Conservation (phyloP, 64 coral and sea anemone genomes). For the Stichodactyla mertensii region DNA sequence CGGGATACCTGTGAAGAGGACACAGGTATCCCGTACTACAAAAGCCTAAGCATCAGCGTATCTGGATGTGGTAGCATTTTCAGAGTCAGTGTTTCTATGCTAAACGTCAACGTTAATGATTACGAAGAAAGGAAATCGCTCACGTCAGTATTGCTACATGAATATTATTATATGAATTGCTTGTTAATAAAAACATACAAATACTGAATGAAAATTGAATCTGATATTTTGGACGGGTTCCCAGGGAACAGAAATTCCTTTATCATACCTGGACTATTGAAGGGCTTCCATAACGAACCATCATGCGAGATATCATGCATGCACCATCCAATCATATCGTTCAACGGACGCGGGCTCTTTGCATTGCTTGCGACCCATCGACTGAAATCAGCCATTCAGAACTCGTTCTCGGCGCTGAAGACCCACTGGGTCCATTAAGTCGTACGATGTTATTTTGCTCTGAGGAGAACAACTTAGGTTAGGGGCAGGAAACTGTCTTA, state of each 20-base stretch:
- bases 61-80: neutral
- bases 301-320: neutral
- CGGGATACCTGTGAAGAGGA: neutral
- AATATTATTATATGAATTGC: neutral
- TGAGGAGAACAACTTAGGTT: too few relatives aligned
- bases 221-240: neutral
- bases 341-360: neutral
- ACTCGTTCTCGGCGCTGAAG: too few relatives aligned
- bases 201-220: neutral
- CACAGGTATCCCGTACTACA: neutral
- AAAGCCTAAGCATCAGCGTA: too few relatives aligned
- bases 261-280: too few relatives aligned
- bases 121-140: neutral
- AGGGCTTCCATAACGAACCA: neutral
- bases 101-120: too few relatives aligned
- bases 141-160: neutral
- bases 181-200: neutral
- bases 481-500: too few relatives aligned
- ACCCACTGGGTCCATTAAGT: too few relatives aligned
- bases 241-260: too few relatives aligned
- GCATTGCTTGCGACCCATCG: too few relatives aligned
- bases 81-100: neutral
- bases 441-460: too few relatives aligned
- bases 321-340: neutral
- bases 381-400: too few relatives aligned